These are phyloP conservation scores for Thamnophis sirtalis DNA, from an alignment of 2,113 vertebrate genomes.

Conservation along the genomic window DNA sequence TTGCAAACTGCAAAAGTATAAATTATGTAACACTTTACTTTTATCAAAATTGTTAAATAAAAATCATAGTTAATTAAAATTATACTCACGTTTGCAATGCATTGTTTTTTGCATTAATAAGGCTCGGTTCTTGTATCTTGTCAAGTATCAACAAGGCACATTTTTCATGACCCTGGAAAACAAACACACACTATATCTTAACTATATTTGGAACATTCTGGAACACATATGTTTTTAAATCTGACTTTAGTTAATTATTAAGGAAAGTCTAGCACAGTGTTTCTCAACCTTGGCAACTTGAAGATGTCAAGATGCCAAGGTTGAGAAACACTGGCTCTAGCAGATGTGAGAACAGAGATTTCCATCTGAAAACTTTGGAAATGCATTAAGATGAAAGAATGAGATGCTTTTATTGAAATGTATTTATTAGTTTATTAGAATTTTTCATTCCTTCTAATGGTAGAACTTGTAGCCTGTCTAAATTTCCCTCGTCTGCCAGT, in stretches of 20 bases:
- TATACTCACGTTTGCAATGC: constrained; percentile 92
- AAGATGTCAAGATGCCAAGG: too few relatives aligned
- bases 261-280: not conserved
- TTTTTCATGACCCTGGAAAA: constrained; percentile 86
- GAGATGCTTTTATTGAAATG: not conserved
- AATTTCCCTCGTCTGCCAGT: not conserved
- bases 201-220: not conserved
- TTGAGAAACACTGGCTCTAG: too few relatives aligned
- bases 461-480: not conserved
- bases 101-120: constrained; percentile 86
- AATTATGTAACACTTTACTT: not conserved
- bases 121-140: constrained; percentile 83
- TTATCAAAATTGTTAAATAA: constrained; percentile 1
- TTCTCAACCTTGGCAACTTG: too few relatives aligned
- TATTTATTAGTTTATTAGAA: not conserved
- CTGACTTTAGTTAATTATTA: not conserved
- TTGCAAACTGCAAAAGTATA: constrained; percentile 1
- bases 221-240: not conserved
- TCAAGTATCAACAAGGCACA: constrained; percentile 93
- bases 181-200: not conserved
- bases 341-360: not conserved
- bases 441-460: not conserved
- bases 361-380: not conserved
- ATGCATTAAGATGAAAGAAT: not conserved
- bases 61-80: not conserved